Evolutionary conservation across 1,140 invertebrate species (phyloP).

Genomic region (Charaxes varanes): DNA sequence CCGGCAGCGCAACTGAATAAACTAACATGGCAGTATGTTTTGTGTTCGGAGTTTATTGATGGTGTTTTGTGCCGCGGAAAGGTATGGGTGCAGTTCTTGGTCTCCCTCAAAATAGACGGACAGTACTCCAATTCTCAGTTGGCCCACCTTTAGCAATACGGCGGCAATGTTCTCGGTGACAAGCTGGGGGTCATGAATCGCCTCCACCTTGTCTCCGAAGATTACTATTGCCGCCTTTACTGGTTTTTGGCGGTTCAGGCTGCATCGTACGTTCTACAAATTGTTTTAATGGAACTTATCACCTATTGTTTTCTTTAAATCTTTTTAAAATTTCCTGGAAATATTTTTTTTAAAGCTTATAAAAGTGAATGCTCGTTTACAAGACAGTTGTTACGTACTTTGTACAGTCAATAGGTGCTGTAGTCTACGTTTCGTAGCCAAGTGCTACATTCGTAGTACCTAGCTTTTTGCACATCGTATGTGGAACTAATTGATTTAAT

Average conservation of each 20-base stretch:
- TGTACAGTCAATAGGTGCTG: too few relatives aligned
- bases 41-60: slow-evolving; percentile 5
- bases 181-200: slow-evolving; percentile 25
- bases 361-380: too few relatives aligned
- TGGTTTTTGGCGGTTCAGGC: not conserved
- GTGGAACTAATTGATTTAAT: too few relatives aligned
- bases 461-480: too few relatives aligned
- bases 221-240: not conserved
- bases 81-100: slow-evolving; percentile 14
- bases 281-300: too few relatives aligned
- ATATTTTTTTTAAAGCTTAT: too few relatives aligned
- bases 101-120: slow-evolving; percentile 27
- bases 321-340: too few relatives aligned
- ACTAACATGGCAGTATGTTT: slow-evolving; percentile 20
- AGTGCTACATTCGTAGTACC: too few relatives aligned
- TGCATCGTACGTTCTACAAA: slow-evolving; percentile 22
- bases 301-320: too few relatives aligned
- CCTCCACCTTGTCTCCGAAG: slow-evolving; percentile 2
- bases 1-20: too few relatives aligned
- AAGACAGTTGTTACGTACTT: too few relatives aligned
- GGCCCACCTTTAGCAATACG: slow-evolving; percentile 7
- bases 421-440: too few relatives aligned
- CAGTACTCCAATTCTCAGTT: slow-evolving; percentile 3
- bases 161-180: slow-evolving; percentile 23
- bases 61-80: not conserved